These are phyloP conservation scores for Osmerus mordax DNA, from an alignment of 2,113 vertebrate species.

Conservation along the genomic window DNA sequence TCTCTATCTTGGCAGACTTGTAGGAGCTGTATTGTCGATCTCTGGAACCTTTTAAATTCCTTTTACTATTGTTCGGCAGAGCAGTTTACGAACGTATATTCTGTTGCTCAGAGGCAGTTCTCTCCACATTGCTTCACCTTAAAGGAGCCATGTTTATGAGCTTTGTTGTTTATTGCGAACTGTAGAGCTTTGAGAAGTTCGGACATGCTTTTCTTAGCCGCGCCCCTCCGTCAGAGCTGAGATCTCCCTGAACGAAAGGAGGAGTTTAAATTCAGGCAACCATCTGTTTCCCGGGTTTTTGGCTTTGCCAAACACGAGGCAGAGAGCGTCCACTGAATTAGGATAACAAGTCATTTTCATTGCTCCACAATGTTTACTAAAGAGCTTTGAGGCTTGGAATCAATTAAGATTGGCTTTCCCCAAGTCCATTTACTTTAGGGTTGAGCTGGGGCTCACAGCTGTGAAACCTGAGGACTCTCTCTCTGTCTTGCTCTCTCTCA, in stretches of 20 bases:
- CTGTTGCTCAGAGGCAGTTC: conserved; percentile 17
- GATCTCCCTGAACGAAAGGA: conserved; percentile 37
- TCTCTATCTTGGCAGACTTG: too few species aligned
- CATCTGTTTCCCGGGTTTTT: conserved; percentile 52
- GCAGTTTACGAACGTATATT: too few species aligned
- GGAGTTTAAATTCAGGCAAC: conserved; percentile 17
- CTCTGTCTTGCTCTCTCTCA: conserved; percentile 57
- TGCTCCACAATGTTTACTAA: conserved; percentile 75
- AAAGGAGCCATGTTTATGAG: conserved; percentile 4
- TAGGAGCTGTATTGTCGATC: too few species aligned
- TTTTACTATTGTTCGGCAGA: too few species aligned
- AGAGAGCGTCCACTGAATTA: conserved; percentile 68
- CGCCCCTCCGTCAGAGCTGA: conserved; percentile 1
- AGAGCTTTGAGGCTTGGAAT: conserved; percentile 77
- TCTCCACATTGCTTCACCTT: background rate
- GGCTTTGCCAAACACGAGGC: conserved; percentile 43
- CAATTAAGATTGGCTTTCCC: conserved; percentile 85
- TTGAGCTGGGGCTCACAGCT: conserved; percentile 71
- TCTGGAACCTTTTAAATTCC: too few species aligned
- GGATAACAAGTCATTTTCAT: conserved; percentile 74
- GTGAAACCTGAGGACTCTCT: conserved; percentile 80
- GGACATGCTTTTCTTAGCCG: conserved; percentile 21
- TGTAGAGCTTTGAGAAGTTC: conserved; percentile 34
- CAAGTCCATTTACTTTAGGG: conserved; percentile 82
- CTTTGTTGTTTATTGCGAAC: conserved; percentile 12